phyloP scores from a whole-genome alignment of 2,797 vertebrate genomes.

The Girardinus metallicus region DNA sequence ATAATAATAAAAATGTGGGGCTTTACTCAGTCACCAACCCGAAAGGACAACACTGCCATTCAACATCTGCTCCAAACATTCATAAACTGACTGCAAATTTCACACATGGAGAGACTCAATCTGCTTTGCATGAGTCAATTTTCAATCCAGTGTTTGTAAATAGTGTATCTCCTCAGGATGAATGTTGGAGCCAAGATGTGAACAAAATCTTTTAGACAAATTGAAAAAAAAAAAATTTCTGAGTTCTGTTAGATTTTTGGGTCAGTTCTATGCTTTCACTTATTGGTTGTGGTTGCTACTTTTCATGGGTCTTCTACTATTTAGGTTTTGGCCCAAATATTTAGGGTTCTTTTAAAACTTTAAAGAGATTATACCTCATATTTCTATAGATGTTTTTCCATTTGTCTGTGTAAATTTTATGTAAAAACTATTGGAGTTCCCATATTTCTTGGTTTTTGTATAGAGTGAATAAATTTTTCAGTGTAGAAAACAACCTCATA shows the following conservation, averaged over 20 bases:
- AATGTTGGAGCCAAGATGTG: neutral
- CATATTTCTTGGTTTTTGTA: neutral
- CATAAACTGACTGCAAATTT: neutral
- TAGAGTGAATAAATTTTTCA: neutral
- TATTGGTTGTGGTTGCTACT: neutral
- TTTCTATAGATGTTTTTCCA: neutral
- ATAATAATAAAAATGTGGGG: neutral
- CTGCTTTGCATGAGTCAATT: neutral
- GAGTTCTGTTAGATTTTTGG: neutral
- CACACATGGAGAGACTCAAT: neutral
- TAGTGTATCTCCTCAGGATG: neutral
- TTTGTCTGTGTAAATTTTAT: neutral
- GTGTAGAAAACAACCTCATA: constrained; percentile 1
- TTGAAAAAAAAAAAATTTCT: neutral
- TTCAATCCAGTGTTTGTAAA: neutral
- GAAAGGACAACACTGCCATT: neutral
- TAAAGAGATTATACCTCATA: neutral
- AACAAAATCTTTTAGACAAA: neutral
- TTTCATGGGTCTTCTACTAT: neutral
- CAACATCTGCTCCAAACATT: neutral
- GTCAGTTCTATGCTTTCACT: neutral
- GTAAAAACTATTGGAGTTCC: neutral
- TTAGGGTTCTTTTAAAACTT: neutral
- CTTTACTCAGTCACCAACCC: neutral
- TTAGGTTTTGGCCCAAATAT: neutral